phyloP scores from a whole-genome alignment of 2,113 vertebrate genomes.

The Leucoraja erinaceus region DNA sequence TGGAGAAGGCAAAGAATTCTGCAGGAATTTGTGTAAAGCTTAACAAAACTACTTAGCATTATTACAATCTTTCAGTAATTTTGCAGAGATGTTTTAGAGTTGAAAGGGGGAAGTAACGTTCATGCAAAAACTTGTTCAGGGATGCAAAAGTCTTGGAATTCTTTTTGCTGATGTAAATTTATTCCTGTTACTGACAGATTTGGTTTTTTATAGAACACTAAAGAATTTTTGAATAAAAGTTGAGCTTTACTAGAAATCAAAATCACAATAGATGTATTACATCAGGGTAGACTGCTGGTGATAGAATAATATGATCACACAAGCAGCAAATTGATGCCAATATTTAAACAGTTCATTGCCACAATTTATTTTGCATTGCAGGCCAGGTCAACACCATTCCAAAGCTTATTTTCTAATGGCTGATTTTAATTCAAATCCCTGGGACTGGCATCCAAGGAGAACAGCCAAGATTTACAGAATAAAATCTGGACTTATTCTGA shows the following conservation, averaged over 20 bases:
- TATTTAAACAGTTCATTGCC: not conserved
- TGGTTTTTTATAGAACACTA: not conserved
- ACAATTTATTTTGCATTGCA: not conserved
- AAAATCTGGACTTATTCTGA: not conserved
- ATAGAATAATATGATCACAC: not conserved
- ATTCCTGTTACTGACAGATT: not conserved
- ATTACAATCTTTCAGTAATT: not conserved
- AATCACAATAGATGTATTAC: not conserved
- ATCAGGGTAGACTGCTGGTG: not conserved
- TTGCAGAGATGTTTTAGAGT: not conserved
- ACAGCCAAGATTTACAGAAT: not conserved
- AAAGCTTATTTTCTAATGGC: not conserved
- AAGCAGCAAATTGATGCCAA: not conserved
- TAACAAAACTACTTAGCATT: not conserved
- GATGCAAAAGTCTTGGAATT: not conserved
- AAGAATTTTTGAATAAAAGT: not conserved
- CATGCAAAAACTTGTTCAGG: slow-evolving; percentile 6
- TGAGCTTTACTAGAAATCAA: not conserved
- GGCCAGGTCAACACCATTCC: not conserved
- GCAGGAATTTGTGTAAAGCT: not conserved
- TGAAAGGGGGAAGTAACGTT: not conserved
- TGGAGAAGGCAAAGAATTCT: not conserved
- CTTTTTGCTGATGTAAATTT: not conserved
- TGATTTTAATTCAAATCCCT: not conserved
- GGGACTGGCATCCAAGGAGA: not conserved